phyloP scores from a whole-genome alignment of 2,113 vertebrate genomes.

The Cephalopholis sonnerati region DNA sequence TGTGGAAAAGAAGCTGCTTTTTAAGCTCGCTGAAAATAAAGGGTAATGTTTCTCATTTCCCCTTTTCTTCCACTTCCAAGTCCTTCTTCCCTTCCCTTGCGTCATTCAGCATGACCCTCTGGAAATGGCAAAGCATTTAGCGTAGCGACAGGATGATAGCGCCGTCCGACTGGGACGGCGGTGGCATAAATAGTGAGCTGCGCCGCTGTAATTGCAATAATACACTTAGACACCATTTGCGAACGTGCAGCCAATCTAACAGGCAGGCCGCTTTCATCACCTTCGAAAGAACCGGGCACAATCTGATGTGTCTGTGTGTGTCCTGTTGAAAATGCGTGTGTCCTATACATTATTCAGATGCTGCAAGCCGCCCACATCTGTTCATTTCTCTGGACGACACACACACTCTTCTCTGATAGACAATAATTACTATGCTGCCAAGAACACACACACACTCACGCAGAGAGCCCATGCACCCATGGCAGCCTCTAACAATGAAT shows the following conservation, averaged over 20 bases:
- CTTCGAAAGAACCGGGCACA: not conserved
- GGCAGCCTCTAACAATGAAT: conserved; percentile 45
- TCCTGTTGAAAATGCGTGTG: conserved; percentile 13
- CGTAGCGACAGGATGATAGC: not conserved
- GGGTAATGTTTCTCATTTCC: conserved; percentile 34
- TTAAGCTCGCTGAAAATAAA: conserved; percentile 41
- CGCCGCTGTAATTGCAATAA: conserved; percentile 1
- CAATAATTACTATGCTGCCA: conserved; percentile 53
- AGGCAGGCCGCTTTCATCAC: conserved; percentile 44
- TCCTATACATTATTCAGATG: conserved; percentile 65
- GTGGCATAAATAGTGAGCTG: not conserved
- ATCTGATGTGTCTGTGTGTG: not conserved
- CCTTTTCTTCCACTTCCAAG: conserved; percentile 15
- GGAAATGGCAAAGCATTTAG: conserved; percentile 8
- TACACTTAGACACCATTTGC: conserved; percentile 11
- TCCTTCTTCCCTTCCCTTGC: not conserved
- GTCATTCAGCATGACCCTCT: conserved; percentile 22
- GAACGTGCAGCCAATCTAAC: not conserved
- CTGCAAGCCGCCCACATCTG: conserved; percentile 60
- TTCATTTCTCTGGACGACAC: conserved; percentile 38
- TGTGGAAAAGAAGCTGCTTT: conserved; percentile 33
- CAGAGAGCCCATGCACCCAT: conserved; percentile 18
- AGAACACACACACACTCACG: conserved; percentile 30
- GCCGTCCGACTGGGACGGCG: not conserved
- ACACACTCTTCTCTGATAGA: conserved; percentile 42